A percentile compares a stretch with the other conserved stretches of the same genome.
Evolutionary conservation across 2,888 invertebrate genomes (phyloP).

Genomic region (Amblyjoppa fuscipennis): DNA sequence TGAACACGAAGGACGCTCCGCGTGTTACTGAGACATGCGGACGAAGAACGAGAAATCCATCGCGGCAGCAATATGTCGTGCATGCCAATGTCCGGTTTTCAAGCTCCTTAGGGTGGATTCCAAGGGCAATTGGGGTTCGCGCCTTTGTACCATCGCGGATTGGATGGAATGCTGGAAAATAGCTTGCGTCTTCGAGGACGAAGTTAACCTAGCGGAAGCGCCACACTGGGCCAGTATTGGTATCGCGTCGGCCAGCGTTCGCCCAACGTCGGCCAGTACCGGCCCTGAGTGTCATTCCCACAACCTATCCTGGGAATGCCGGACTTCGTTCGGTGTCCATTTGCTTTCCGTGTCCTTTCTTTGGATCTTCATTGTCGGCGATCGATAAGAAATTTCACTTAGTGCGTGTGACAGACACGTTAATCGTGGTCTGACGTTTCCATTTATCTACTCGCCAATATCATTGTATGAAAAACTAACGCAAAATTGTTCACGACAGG

Average conservation of each 20-base stretch:
- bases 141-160: background rate
- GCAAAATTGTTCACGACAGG: background rate
- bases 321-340: background rate
- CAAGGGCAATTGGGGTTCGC: background rate
- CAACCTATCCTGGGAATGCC: too few species aligned
- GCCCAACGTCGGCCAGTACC: background rate
- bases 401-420: background rate
- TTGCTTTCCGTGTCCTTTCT: background rate
- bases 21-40: background rate
- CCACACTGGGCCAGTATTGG: too few species aligned
- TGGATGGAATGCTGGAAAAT: background rate
- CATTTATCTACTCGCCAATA: background rate
- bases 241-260: too few species aligned
- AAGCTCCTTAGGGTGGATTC: background rate
- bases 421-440: background rate
- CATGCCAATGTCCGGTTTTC: slow-evolving; percentile 8
- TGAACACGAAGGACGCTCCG: slow-evolving; percentile 32
- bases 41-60: slow-evolving; percentile 5
- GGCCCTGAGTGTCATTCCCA: background rate
- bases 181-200: background rate
- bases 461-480: background rate
- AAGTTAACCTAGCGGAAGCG: background rate
- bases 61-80: background rate
- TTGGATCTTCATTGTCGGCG: background rate
- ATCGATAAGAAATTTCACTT: background rate